A percentile compares a stretch with the other conserved stretches of the same genome.
These are phyloP conservation scores for Microcebus griseorufus DNA, from an alignment of 2,113 vertebrate genomes.

Conservation along the genomic window DNA sequence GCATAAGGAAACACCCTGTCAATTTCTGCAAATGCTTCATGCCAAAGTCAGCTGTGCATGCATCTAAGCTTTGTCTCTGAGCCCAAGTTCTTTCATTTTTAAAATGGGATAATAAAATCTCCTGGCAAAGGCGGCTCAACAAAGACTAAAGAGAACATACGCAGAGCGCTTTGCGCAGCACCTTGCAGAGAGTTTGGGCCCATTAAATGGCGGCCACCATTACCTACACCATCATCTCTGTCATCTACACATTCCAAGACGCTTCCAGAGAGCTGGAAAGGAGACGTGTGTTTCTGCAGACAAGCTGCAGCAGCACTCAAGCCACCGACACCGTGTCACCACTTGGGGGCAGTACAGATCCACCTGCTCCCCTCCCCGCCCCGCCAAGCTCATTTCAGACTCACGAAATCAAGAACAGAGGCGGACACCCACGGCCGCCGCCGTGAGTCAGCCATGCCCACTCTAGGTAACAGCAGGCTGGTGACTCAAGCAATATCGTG, in stretches of 20 bases:
- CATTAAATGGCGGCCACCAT: fast-evolving
- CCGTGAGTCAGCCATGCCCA: neutral
- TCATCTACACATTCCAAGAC: fast-evolving
- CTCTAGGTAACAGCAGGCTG: neutral
- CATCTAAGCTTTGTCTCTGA: neutral
- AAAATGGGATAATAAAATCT: neutral
- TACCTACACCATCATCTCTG: neutral
- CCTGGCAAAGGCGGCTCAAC: neutral
- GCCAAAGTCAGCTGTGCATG: no score
- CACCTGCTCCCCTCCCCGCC: neutral
- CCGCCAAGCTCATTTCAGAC: neutral
- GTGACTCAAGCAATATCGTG: neutral
- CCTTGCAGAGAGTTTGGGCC: neutral
- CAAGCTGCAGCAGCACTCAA: fast-evolving
- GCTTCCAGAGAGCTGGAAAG: no score
- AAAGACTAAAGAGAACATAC: neutral
- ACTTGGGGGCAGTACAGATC: slow-evolving; percentile 70
- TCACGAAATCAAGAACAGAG: neutral
- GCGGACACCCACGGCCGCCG: neutral
- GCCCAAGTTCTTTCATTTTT: neutral
- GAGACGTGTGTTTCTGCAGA: no score
- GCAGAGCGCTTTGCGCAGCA: neutral
- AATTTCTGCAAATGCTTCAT: neutral
- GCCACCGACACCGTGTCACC: neutral
- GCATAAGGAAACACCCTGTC: neutral